Percentiles rank a stretch among this genome's conserved stretches.
phyloP scores from a whole-genome alignment of 2,797 vertebrate species.

The Cebuella pygmaea region DNA sequence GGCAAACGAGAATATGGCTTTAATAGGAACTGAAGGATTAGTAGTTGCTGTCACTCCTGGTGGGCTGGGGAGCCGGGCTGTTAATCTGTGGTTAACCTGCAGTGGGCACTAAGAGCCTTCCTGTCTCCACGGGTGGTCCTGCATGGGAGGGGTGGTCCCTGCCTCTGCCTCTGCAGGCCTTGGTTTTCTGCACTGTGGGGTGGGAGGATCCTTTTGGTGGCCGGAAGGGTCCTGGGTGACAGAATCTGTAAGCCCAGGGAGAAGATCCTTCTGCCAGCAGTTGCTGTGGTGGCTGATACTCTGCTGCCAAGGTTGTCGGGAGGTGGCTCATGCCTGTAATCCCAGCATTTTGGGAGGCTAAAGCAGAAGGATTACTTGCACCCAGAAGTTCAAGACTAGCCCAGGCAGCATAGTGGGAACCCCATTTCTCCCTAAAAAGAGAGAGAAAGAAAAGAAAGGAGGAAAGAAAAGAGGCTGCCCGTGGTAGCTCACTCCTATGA shows the following conservation, averaged over 20 bases:
- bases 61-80: fast-evolving
- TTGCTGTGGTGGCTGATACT: fast-evolving
- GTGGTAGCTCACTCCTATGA: background rate
- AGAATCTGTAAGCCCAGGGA: background rate
- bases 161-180: background rate
- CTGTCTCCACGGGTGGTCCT: background rate
- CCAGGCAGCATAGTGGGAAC: background rate
- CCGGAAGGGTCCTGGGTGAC: background rate
- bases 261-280: fast-evolving
- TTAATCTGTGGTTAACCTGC: background rate
- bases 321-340: background rate
- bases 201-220: background rate
- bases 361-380: background rate
- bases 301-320: fast-evolving
- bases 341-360: background rate
- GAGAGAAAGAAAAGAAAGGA: too few relatives aligned
- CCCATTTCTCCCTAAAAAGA: background rate
- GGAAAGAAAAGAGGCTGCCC: background rate
- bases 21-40: background rate
- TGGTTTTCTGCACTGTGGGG: background rate
- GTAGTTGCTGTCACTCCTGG: background rate
- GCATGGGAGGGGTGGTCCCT: background rate
- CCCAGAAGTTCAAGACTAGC: background rate
- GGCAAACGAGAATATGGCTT: fast-evolving
- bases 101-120: background rate